These are phyloP conservation scores for Zoanthus sociatus DNA, from an alignment of 92 coral and sea anemone genomes.

Conservation along the genomic window DNA sequence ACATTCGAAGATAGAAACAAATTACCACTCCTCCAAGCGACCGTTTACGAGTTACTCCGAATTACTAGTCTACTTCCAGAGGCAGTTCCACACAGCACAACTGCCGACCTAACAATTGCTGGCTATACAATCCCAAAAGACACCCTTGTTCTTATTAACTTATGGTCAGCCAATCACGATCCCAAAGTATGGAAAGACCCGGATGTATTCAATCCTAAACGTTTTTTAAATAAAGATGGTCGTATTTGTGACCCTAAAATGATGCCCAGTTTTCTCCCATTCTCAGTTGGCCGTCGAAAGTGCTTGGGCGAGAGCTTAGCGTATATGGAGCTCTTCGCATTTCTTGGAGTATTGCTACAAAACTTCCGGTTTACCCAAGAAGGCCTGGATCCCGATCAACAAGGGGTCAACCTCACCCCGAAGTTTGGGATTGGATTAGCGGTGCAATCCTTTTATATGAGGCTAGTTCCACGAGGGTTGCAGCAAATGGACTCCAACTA, in stretches of 20 bases:
- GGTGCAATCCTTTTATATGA: background rate
- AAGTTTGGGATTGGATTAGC: conserved; percentile 32
- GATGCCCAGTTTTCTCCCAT: conserved; percentile 42
- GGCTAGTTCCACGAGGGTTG: background rate
- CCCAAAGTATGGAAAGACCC: conserved; percentile 76
- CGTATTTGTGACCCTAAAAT: background rate
- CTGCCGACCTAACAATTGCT: conserved; percentile 59
- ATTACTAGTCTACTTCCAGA: conserved; percentile 64
- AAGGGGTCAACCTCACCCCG: conserved; percentile 23
- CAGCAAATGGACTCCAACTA: too few relatives aligned
- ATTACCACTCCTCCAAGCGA: conserved; percentile 75
- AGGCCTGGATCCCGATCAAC: conserved; percentile 15
- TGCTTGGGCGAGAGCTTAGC: conserved; percentile 36
- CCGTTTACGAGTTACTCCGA: conserved; percentile 71
- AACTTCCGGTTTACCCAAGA: conserved; percentile 38
- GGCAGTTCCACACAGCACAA: conserved; percentile 75
- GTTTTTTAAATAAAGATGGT: conserved; percentile 70
- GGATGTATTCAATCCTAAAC: conserved; percentile 73
- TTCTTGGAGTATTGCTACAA: conserved; percentile 16
- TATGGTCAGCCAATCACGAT: conserved; percentile 79
- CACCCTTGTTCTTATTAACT: conserved; percentile 71
- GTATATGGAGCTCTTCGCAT: conserved; percentile 11
- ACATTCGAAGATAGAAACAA: conserved; percentile 56
- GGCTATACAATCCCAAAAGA: conserved; percentile 81
- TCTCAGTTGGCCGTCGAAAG: conserved; percentile 41